Evolutionary conservation across 2,888 invertebrate genomes (phyloP), one percentile per base, ranked within the genome.

Genomic region (Acanthosepion pharaonis): DNA sequence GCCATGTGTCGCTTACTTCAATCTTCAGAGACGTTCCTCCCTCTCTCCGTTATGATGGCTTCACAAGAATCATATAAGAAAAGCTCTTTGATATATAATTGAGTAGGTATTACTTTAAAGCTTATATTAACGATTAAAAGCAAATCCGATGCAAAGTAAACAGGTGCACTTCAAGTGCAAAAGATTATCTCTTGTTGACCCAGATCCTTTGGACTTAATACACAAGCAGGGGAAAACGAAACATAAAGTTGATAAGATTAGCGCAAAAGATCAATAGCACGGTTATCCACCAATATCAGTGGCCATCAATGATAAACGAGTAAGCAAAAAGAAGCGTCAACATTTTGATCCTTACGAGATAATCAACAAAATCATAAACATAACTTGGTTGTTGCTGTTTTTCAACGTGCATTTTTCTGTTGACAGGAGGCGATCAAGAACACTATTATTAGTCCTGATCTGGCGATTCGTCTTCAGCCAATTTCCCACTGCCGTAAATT

Each of bases 151-250:
- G 78, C 23, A 33, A 78, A 78, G 78, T 78, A 33, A 78, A n/a
- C 78, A n/a, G n/a, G 78, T 78, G n/a, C 78, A 78, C 11, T 78
- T 78, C 78, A 33, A 33, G 78, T 78, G 78, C 78, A 78, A 11
- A n/a, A n/a, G n/a, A 78, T 78, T n/a, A 78, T 78, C 78, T 78
- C 78, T 33, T 78, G n/a, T 78, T n/a, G 78, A 78, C 78, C 78
- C 78, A 78, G 78, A 78, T 78, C 78, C 23, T 78, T 78, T 78
- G n/a, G n/a, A n/a, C n/a, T 78, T 78, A 78, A 78, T 78, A 78
- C 78, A 33, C 78, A n/a, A 78, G 78, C 28, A 78, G 78, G 4
- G 23, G 11, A 2, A 23, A n/a, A 78, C 78, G 9, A 33, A 78
- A 33, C 78, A 78, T 78, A 11, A 78, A 78, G n/a, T n/a, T 78